Evolutionary conservation across 2,113 vertebrate genomes (phyloP), one percentile per base, ranked within the genome.

Genomic region (Arothron firmamentum): DNA sequence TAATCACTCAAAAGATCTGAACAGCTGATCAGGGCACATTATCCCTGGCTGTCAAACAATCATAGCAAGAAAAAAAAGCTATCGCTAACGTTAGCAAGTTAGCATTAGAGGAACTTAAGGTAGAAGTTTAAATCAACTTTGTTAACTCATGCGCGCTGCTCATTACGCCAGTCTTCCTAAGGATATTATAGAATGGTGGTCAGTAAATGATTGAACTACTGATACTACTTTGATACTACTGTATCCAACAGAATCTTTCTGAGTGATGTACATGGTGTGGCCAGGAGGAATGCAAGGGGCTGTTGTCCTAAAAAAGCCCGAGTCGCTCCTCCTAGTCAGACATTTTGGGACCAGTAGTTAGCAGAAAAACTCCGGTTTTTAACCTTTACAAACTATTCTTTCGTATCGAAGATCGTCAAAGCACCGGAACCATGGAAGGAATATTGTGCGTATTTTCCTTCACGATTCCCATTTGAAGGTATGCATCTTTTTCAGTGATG

Each of bases 301-400:
- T 60, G 59, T 31, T 56, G 53, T 71, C 14, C 47, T 25, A 42
- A 41, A 42, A 58, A 68, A 80, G 48, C 18, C 58, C 57, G 54
- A 31, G 3, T 49, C 74, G 65, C 79, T 78, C 70, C 82, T 81
- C 70, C 64, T 85, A 49, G 79, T 84, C 85, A 85, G 85, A 87
- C 85, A 89, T 89, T 84, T 85, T 85, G 78, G 63, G 52, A 19
- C 47, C 49, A 74, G 43, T 48, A n/a, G 19, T 52, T 20, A 54
- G 53, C 67, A 15, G 21, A 21, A 59, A 48, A 46, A 38, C 34
- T 38, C 34, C 10, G 34, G 8, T 38, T 38, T 38, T 10, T 38
- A 38, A 11, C 34, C 34, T 38, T 38, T 38, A 38, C 34, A 38
- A 38, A 38, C 34, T 38, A 38, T 38, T 38, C 2, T 12, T 38